phyloP scores from a whole-genome alignment of 2,113 vertebrate species.

The Brevimyrus niger region DNA sequence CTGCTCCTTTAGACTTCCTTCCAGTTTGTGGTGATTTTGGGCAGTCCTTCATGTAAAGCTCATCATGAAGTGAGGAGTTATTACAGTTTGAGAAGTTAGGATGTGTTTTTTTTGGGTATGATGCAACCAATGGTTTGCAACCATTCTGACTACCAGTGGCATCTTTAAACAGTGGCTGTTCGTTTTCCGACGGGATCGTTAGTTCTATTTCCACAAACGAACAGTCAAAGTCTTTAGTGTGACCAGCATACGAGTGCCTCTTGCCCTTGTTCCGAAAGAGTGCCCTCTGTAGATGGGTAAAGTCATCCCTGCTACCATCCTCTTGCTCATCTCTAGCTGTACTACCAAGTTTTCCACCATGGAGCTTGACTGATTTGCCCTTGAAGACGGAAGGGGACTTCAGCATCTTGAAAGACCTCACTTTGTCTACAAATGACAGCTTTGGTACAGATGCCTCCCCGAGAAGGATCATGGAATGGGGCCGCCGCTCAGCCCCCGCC shows the following conservation, averaged over 20 bases:
- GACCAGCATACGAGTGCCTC: slow-evolving; percentile 77
- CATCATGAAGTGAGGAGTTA: slow-evolving; percentile 53
- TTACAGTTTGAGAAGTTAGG: slow-evolving; percentile 58
- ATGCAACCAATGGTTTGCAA: slow-evolving; percentile 46
- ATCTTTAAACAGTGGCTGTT: slow-evolving; percentile 49
- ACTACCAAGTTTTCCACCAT: slow-evolving; percentile 50
- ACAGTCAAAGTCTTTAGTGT: slow-evolving; percentile 70
- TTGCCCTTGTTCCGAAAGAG: slow-evolving; percentile 59
- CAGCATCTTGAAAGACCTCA: slow-evolving; percentile 74
- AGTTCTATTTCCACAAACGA: slow-evolving; percentile 74
- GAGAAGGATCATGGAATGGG: slow-evolving; percentile 82
- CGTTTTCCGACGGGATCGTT: slow-evolving; percentile 51
- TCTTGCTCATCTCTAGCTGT: slow-evolving; percentile 52
- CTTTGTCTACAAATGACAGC: slow-evolving; percentile 73
- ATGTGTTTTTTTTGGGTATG: slow-evolving; percentile 53
- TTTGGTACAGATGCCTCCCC: slow-evolving; percentile 69
- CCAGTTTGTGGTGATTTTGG: slow-evolving; percentile 48
- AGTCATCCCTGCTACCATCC: slow-evolving; percentile 47
- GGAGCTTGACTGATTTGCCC: slow-evolving; percentile 53
- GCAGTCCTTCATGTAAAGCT: slow-evolving; percentile 51
- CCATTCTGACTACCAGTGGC: slow-evolving; percentile 50
- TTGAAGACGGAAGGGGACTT: slow-evolving; percentile 62
- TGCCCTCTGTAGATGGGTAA: slow-evolving; percentile 49
- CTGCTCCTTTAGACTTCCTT: slow-evolving; percentile 61
- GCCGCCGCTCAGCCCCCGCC: slow-evolving; percentile 60